Base-by-base conservation (phyloP, 2,888 invertebrate genomes). In the Mesorhabditis spiculigera region DNA sequence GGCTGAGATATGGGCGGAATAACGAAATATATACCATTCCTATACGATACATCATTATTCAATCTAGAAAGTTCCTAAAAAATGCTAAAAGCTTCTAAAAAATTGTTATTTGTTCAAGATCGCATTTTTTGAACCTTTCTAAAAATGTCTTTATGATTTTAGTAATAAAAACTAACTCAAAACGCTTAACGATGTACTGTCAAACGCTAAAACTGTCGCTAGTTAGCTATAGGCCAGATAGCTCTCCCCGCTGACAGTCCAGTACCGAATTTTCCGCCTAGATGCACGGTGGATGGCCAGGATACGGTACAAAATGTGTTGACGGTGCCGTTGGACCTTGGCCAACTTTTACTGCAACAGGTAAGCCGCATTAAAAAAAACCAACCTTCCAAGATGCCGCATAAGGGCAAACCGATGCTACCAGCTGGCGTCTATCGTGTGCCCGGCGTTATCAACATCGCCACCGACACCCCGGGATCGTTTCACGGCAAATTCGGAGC, bases 401-500 rank as follows among this genome's bases (percentile, higher is more conserved):
- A 50, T n/a, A 50, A 75, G 75, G 75, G 73, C 4, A 45, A 69
- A 43, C 69, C 73, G 45, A 68, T 77, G 43, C 71, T 77, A 2
- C 77, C 77, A 44, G 72, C 73, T 61, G 77, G 77, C 5, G 66
- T 71, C 8, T 74, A 71, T 16, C 63, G 74, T 4, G 69, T 77
- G 2, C 77, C 77, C 44, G 67, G 75, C 5, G 69, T 73, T 45
- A 63, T 77, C 45, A 66, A 66, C 43, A 67, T 75, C 43, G 74
- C 77, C 3, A 71, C 71, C 45, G 70, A 75, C 61, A 68, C 75
- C 61, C 77, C 77, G 3, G 77, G 77, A n/a, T 74, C 77, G 3
- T 75, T 77, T 62, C 70, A 69, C 5, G 77, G 71, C 16, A 75
- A 75, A 68, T 71, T 64, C 28, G 77, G 77, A 66, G 77, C 77